A percentile compares a stretch with the other conserved stretches of the same genome.
Conservation (phyloP, 2,888 invertebrate genomes). For the Drosophila setosimentum region DNA sequence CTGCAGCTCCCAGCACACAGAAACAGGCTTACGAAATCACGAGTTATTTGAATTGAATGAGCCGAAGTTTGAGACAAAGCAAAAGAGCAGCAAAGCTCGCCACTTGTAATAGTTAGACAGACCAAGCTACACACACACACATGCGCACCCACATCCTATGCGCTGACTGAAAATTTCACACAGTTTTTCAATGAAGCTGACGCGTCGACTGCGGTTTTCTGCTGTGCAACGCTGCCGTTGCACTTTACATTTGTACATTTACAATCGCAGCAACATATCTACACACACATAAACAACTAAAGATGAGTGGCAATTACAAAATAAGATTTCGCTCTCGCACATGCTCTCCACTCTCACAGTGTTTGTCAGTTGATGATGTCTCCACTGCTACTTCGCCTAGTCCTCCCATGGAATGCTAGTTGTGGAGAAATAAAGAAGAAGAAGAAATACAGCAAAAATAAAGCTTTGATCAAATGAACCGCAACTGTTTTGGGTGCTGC, state of each 20-base stretch:
- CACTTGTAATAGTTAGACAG: conserved; percentile 63
- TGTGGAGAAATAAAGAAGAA: conserved; percentile 9
- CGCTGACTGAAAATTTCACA: conserved; percentile 60
- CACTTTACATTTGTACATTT: conserved; percentile 48
- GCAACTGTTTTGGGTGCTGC: conserved; percentile 49
- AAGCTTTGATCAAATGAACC: conserved; percentile 74
- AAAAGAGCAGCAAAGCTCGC: conserved; percentile 43
- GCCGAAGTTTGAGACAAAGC: conserved; percentile 53
- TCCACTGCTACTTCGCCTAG: conserved; percentile 30
- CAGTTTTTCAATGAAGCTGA: conserved; percentile 66
- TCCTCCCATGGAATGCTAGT: conserved; percentile 73
- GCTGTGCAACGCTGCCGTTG: conserved; percentile 55
- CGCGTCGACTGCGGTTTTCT: conserved; percentile 15
- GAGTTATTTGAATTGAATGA: conserved; percentile 80
- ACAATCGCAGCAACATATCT: conserved; percentile 16
- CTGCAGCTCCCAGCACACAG: conserved; percentile 54
- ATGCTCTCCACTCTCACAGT: conserved; percentile 21
- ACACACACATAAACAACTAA: conserved; percentile 35
- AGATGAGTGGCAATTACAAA: conserved; percentile 66
- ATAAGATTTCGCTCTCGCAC: conserved; percentile 56
- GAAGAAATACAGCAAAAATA: conserved; percentile 24
- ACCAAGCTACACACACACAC: conserved; percentile 43
- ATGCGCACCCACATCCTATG: conserved; percentile 38
- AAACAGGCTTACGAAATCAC: conserved; percentile 80
- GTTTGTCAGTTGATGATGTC: conserved; percentile 13